phyloP scores from a whole-genome alignment of 2,797 vertebrate species.

The Crypturellus tataupa region DNA sequence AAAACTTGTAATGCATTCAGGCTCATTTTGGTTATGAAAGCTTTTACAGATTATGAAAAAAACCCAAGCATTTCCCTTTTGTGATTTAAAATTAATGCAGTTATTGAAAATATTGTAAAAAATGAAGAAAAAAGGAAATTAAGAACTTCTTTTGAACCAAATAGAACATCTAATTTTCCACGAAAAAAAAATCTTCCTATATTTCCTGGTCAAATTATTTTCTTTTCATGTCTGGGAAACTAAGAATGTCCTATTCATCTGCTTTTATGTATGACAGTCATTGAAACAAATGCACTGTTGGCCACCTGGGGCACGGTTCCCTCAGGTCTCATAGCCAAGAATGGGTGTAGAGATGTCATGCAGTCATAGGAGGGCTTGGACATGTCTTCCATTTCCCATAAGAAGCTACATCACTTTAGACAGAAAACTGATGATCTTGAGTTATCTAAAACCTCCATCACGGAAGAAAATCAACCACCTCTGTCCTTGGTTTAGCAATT shows the following conservation, averaged over 20 bases:
- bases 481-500: not conserved
- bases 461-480: not conserved
- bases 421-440: not conserved
- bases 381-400: not conserved
- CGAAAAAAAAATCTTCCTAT: not conserved
- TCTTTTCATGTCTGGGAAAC: not conserved
- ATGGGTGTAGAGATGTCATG: no score
- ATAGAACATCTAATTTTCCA: not conserved
- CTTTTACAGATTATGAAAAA: constrained; percentile 4
- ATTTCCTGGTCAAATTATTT: not conserved
- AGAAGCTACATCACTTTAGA: not conserved
- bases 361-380: not conserved
- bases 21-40: not conserved
- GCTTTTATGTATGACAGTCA: not conserved
- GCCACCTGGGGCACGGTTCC: not conserved
- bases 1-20: not conserved
- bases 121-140: rapidly evolving
- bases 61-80: not conserved
- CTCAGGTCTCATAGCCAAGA: not conserved
- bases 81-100: not conserved
- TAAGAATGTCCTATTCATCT: no score
- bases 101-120: not conserved
- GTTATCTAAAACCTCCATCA: not conserved
- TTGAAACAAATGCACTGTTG: not conserved
- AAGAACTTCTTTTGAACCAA: not conserved